These are phyloP conservation scores for Tenrec ecaudatus DNA, from an alignment of 2,113 vertebrate genomes.

Conservation along the genomic window DNA sequence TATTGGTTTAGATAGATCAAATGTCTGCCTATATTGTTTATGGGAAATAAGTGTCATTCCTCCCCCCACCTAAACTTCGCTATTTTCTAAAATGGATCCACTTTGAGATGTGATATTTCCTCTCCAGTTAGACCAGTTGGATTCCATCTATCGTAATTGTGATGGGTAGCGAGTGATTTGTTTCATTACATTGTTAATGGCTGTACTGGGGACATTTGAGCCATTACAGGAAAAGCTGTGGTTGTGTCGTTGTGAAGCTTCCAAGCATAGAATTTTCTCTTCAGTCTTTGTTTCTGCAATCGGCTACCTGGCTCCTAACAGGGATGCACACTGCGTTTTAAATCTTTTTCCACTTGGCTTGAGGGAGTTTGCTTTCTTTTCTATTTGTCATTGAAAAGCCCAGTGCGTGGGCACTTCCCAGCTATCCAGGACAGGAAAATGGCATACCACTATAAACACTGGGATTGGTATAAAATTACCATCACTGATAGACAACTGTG, in stretches of 20 bases:
- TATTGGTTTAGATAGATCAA: slow-evolving; percentile 75
- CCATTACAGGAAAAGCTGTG: slow-evolving; percentile 75
- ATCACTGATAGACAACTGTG: slow-evolving; percentile 53
- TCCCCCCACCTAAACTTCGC: slow-evolving; percentile 52
- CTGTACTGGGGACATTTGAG: slow-evolving; percentile 73
- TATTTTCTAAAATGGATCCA: slow-evolving; percentile 82
- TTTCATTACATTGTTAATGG: slow-evolving; percentile 82
- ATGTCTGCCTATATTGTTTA: slow-evolving; percentile 69
- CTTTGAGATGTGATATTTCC: slow-evolving; percentile 76
- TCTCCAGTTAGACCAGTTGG: slow-evolving; percentile 75
- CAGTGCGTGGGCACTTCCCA: slow-evolving; percentile 47
- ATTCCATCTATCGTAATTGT: slow-evolving; percentile 80
- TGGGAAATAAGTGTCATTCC: slow-evolving; percentile 70
- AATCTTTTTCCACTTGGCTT: slow-evolving; percentile 75
- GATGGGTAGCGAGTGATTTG: slow-evolving; percentile 76
- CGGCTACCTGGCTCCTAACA: slow-evolving; percentile 63
- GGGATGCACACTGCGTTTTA: slow-evolving; percentile 76
- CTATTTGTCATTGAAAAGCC: slow-evolving; percentile 72
- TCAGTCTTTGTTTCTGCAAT: slow-evolving; percentile 74
- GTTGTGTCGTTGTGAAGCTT: slow-evolving; percentile 67
- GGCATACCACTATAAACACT: slow-evolving; percentile 17
- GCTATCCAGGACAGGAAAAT: slow-evolving; percentile 45
- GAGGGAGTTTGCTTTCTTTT: slow-evolving; percentile 73
- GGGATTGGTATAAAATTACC: slow-evolving; percentile 49
- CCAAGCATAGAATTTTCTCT: slow-evolving; percentile 80